Evolutionary conservation across 2,888 invertebrate species (phyloP), one percentile per base, ranked within the genome.

Genomic region (Boloria euphrosyne): DNA sequence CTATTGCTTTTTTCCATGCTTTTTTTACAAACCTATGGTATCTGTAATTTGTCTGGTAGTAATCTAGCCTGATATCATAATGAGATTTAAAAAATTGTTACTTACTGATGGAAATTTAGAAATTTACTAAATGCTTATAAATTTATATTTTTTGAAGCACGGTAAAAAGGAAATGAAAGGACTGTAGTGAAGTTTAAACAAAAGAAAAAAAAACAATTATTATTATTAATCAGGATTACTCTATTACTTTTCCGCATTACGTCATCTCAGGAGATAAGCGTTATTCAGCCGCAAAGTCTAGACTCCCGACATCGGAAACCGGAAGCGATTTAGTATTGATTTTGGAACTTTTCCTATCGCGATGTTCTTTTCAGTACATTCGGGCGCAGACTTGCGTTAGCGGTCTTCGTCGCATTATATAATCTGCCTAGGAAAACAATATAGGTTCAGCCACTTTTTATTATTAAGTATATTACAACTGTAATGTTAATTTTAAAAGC

Each of bases 251-350:
- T 74, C 81, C 77, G 83, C 80, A 82, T 75, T 83, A 82, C 84
- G 84, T 75, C 78, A 74, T 70, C 72, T 70, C 18, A 65, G 74
- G 70, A 71, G 71, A 74, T 71, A 69, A 71, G 52, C 47, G 59
- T 54, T 64, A 54, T 13, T 61, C 51, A 65, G 74, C 68, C 70
- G 69, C 66, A 62, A 59, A 70, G 81, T 80, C 81, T 81, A 82
- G 83, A 81, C 81, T 66, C 65, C 62, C 80, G 81, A 80, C 80
- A 67, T 62, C 60, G 65, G 67, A 49, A 67, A 67, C 62, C 67
- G 80, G 78, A 79, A 75, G 74, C 75, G 77, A 76, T 61, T 69
- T 63, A 60, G 71, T 81, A 83, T 83, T 76, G 82, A 83, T 83
- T 81, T 78, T 76, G 64, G 70, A 71, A 69, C 65, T 58, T 60